phyloP scores from a whole-genome alignment of 2,113 vertebrate genomes.

The Neofelis nebulosa region DNA sequence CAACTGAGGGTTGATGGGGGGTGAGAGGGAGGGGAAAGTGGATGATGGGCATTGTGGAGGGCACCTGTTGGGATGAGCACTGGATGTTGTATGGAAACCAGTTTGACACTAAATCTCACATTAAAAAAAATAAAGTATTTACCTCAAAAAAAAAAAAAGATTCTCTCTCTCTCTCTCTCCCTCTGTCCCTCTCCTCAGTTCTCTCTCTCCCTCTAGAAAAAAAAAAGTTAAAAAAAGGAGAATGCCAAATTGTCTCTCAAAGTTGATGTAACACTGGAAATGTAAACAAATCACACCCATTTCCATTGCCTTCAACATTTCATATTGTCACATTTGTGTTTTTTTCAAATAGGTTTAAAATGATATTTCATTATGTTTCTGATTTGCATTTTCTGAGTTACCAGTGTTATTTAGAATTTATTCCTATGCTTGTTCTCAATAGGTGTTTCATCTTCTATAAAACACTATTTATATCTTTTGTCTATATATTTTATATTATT shows the following conservation, averaged over 20 bases:
- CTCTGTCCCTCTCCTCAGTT: no score
- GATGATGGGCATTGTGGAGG: no score
- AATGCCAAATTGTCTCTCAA: neutral
- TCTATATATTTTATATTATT: neutral
- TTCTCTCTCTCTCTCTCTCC: no score
- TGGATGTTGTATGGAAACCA: no score
- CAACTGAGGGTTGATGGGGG: no score
- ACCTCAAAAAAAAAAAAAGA: no score
- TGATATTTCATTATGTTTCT: neutral
- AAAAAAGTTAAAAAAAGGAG: neutral
- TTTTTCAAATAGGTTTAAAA: neutral
- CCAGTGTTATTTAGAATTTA: neutral
- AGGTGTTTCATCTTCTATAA: neutral
- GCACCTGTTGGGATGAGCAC: no score
- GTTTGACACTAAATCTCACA: no score
- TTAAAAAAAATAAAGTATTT: no score
- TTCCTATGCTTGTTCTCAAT: neutral
- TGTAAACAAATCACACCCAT: neutral
- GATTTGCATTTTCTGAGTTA: neutral
- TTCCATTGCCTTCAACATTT: neutral
- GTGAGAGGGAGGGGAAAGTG: no score
- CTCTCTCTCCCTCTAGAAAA: no score
- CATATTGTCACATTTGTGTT: neutral
- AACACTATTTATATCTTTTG: neutral
- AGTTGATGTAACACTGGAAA: neutral